Base-by-base conservation (phyloP, 2,797 vertebrate genomes). In the Chelon auratus region DNA sequence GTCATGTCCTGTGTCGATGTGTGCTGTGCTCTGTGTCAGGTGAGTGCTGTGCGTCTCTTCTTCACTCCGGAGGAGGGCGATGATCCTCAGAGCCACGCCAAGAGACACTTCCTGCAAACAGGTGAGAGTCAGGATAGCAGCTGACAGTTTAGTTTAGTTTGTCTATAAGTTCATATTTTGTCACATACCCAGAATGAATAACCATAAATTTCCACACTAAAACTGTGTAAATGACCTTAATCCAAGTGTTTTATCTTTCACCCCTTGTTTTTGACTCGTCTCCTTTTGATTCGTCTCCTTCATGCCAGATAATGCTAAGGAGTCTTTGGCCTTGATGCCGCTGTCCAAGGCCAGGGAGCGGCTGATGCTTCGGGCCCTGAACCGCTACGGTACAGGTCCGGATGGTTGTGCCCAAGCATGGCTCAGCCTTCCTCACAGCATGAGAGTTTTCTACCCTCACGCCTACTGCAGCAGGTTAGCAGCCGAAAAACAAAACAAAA, bases 401-500 rank as follows among this genome's bases (percentile, higher is more conserved):
- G 96, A 97, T 17, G 97, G 97, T 0, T 97, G 95, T 61, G 62
- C 86, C 39, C 95, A 91, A 52, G 96, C 94, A 0, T 99, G 97
- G 97, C 96, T 99, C 85, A 97, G 91, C 70, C 94, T 99, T 52
- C 98, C 97, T n/a, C 96, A 99, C 75, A 93, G 95, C 87, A 95
- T 95, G 93, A 95, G 97, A 54, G 91, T 97, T 78, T 97, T 99
- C 91, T 99, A 99, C 47, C 73, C 96, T 26, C 97, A 99, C 9
- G 96, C 98, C 14, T 99, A 98, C 83, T 98, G 96, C 67, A 99
- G 98, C 93, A 91, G 93, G 93, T 93, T 43, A 80, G 84, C 47
- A 17, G n/a, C 36, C n/a, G 6, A 43, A 17, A 2, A 4, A 37
- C 60, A 43, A 50, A 6, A 15, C 2, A 14, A 14, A 30, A 24